phyloP scores from a whole-genome alignment of 2,113 vertebrate species.

The Vulpes vulpes region DNA sequence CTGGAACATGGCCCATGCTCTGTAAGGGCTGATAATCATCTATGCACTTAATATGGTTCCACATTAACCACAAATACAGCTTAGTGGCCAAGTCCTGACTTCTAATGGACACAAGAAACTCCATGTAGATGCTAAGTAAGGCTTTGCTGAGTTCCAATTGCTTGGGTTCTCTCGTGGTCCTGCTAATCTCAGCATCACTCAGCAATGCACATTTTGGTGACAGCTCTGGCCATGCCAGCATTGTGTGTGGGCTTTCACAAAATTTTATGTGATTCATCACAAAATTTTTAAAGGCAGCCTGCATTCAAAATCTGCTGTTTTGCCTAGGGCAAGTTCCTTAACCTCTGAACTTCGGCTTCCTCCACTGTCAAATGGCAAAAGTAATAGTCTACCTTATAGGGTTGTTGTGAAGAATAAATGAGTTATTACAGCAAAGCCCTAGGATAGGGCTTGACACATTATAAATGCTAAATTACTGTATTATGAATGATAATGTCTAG shows the following conservation, averaged over 20 bases:
- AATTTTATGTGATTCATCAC: neutral
- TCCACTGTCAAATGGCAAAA: neutral
- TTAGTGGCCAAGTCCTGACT: neutral
- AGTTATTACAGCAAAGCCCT: neutral
- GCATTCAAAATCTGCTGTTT: neutral
- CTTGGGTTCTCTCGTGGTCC: neutral
- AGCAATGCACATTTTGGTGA: neutral
- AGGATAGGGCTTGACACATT: neutral
- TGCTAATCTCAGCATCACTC: neutral
- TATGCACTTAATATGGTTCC: neutral
- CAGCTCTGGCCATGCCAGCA: neutral
- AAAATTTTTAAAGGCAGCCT: neutral
- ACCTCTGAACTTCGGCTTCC: neutral
- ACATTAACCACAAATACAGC: fast-evolving
- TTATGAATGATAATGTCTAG: neutral
- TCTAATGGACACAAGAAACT: neutral
- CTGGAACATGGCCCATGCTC: neutral
- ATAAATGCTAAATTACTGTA: neutral
- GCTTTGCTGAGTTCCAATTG: neutral
- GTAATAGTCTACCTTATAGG: neutral
- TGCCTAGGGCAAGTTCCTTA: neutral
- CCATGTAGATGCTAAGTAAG: fast-evolving
- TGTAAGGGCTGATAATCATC: no score
- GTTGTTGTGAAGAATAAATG: neutral
- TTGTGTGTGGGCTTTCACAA: neutral